Evolutionary conservation across 2,888 invertebrate species (phyloP).

Genomic region (Idaea dimidiata): DNA sequence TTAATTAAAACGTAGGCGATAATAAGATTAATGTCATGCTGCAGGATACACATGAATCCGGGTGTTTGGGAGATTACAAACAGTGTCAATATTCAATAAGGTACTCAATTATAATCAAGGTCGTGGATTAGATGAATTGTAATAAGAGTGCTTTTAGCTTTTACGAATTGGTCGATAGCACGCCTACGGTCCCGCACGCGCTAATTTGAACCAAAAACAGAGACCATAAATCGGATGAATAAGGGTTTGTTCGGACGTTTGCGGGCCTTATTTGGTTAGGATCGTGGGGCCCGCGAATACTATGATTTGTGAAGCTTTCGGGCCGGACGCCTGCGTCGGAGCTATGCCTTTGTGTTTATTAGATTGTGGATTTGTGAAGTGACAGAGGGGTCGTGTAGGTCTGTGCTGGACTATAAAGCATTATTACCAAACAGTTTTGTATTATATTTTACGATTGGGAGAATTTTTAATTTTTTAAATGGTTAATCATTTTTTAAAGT

Average conservation of each 20-base stretch:
- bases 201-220: constrained; percentile 75
- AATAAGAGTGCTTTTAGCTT: constrained; percentile 41
- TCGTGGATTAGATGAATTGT: constrained; percentile 22
- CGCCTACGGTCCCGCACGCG: constrained; percentile 65
- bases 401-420: background rate
- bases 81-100: background rate
- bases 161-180: constrained; percentile 64
- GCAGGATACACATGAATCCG: constrained; percentile 5
- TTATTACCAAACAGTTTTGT: background rate
- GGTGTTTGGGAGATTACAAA: background rate
- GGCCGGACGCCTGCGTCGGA: constrained; percentile 19
- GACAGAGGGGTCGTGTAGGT: constrained; percentile 27
- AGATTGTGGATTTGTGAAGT: constrained; percentile 32
- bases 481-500: too few species aligned
- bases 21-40: constrained; percentile 22
- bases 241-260: constrained; percentile 61
- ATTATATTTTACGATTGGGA: background rate
- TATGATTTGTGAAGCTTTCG: constrained; percentile 66
- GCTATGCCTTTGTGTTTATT: constrained; percentile 28
- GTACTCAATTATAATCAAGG: background rate
- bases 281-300: constrained; percentile 66
- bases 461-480: background rate
- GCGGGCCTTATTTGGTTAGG: constrained; percentile 60
- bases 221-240: constrained; percentile 69
- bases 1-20: constrained; percentile 20